phyloP scores from a whole-genome alignment of 2,113 vertebrate species.

The Epinephelus moara region DNA sequence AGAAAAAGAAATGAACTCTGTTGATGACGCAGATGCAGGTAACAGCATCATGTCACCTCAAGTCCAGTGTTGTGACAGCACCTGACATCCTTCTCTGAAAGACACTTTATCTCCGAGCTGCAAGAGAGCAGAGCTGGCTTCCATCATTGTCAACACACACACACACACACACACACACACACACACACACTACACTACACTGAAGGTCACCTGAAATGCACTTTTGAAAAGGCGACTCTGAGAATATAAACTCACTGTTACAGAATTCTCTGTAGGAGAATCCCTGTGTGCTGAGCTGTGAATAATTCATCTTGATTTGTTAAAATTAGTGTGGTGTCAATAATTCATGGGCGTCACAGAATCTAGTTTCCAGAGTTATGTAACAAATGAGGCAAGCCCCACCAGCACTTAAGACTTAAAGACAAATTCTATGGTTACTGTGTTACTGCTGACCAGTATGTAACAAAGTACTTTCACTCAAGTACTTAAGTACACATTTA shows the following conservation, averaged over 20 bases:
- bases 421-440: neutral
- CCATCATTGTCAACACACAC: constrained; percentile 48
- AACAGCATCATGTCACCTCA: constrained; percentile 51
- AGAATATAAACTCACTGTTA: neutral
- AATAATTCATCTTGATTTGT: constrained; percentile 57
- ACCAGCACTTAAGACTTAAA: neutral
- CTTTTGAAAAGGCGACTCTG: neutral
- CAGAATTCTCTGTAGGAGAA: neutral
- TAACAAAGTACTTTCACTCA: neutral
- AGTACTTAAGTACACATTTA: too few relatives aligned
- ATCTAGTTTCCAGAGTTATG: constrained; percentile 6
- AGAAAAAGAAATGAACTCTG: neutral
- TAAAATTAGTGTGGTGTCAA: constrained; percentile 35
- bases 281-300: constrained; percentile 11
- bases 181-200: constrained; percentile 15
- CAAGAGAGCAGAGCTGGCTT: constrained; percentile 22
- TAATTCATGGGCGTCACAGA: constrained; percentile 33
- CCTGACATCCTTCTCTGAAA: constrained; percentile 54
- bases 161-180: neutral
- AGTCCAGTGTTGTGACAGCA: constrained; percentile 66
- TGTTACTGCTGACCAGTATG: neutral
- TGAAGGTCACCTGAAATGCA: constrained; percentile 51
- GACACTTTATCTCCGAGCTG: constrained; percentile 57
- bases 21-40: constrained; percentile 22
- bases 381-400: neutral